A percentile compares a stretch with the other conserved stretches of the same genome.
Conservation (phyloP, 2,888 invertebrate genomes). For the Phaonia tiefii region DNA sequence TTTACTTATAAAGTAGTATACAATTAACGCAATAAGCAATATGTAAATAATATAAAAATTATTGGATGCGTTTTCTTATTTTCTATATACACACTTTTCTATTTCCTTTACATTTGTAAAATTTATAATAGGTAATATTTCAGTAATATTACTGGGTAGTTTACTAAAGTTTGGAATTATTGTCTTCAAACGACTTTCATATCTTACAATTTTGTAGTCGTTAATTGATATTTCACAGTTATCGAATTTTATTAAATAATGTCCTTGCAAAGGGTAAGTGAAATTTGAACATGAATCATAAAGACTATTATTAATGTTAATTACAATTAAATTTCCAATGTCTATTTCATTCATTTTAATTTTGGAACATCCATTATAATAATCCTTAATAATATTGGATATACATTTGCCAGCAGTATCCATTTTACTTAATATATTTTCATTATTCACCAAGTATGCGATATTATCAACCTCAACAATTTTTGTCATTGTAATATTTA, state of each 20-base stretch:
- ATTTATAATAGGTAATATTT: constrained; percentile 32
- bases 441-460: constrained; percentile 17
- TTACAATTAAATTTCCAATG: constrained; percentile 24
- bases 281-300: constrained; percentile 24
- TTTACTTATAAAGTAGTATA: constrained; percentile 24
- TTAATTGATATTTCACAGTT: constrained; percentile 18
- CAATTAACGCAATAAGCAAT: constrained; percentile 4
- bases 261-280: constrained; percentile 11
- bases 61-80: neutral
- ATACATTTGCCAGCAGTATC: constrained; percentile 10
- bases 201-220: constrained; percentile 22
- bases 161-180: constrained; percentile 14
- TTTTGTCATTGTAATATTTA: constrained; percentile 31
- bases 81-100: neutral
- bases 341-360: constrained; percentile 25
- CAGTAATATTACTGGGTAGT: constrained; percentile 34
- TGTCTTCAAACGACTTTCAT: constrained; percentile 4
- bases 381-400: neutral
- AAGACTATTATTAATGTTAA: constrained; percentile 1
- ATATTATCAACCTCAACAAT: constrained; percentile 37
- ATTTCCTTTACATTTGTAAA: constrained; percentile 31
- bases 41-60: constrained; percentile 39
- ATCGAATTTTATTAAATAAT: constrained; percentile 21
- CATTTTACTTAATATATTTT: neutral
- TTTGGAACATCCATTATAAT: constrained; percentile 11